A percentile compares a stretch with the other conserved stretches of the same genome.
Evolutionary conservation across 2,113 vertebrate genomes (phyloP).

Genomic region (Puntigrus tetrazona): DNA sequence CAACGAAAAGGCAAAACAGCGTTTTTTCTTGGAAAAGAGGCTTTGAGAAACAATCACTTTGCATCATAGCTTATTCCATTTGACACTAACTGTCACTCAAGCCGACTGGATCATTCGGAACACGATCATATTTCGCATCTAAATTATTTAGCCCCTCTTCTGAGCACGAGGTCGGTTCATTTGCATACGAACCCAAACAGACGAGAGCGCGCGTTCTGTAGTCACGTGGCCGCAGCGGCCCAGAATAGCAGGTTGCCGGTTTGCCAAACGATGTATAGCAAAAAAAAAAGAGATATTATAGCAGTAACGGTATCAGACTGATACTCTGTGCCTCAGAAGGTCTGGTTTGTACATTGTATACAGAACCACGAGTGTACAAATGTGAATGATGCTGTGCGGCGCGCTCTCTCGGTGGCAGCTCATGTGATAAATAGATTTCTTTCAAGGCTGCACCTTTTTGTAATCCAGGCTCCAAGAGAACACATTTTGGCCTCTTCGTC

Average conservation of each 20-base stretch:
- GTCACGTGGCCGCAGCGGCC: slow-evolving; percentile 8
- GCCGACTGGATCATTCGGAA: slow-evolving; percentile 44
- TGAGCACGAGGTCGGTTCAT: slow-evolving; percentile 54
- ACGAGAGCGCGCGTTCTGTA: slow-evolving; percentile 8
- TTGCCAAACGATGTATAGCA: background rate
- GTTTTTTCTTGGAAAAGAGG: background rate
- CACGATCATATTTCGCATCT: slow-evolving; percentile 56
- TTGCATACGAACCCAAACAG: slow-evolving; percentile 78
- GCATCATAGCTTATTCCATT: background rate
- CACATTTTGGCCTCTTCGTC: background rate
- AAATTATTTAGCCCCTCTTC: slow-evolving; percentile 65
- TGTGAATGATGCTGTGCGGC: background rate
- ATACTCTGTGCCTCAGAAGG: background rate
- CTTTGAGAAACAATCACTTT: background rate
- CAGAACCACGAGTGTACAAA: background rate
- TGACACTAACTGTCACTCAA: background rate
- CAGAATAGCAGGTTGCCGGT: background rate
- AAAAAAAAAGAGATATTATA: background rate
- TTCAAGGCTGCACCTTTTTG: slow-evolving; percentile 12
- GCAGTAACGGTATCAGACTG: background rate
- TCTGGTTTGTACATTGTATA: background rate
- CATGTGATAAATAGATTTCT: slow-evolving; percentile 63
- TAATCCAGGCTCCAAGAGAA: background rate
- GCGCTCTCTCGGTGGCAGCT: slow-evolving; percentile 44
- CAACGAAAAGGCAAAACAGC: background rate